Conservation (phyloP, 2,797 vertebrate genomes). For the Carcharodon carcharias region DNA sequence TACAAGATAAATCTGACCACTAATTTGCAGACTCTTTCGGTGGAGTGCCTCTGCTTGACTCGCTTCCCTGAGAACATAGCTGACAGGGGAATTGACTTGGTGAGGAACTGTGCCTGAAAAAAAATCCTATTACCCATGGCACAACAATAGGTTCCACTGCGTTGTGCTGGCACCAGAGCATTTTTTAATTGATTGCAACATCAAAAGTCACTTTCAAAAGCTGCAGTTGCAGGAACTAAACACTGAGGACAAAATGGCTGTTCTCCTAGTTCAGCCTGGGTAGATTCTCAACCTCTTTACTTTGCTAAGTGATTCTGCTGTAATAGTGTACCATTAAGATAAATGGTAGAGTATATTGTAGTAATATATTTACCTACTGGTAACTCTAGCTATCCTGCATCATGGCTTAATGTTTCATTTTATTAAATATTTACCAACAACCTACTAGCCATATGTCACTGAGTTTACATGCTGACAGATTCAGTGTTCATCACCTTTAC, state of each 20-base stretch:
- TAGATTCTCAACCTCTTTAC: neutral
- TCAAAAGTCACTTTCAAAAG: neutral
- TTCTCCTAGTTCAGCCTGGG: neutral
- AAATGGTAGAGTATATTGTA: slow-evolving; percentile 48
- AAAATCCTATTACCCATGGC: too few species aligned
- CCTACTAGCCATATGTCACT: slow-evolving; percentile 66
- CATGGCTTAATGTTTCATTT: slow-evolving; percentile 62
- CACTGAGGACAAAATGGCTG: neutral
- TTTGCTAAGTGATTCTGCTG: slow-evolving; percentile 38
- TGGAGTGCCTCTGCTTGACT: too few species aligned
- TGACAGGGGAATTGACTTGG: neutral
- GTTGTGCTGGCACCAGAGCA: too few species aligned
- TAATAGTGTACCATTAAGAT: slow-evolving; percentile 53
- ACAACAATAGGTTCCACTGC: neutral
- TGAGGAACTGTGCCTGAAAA: neutral
- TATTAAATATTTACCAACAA: slow-evolving; percentile 75
- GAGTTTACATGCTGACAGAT: slow-evolving; percentile 59
- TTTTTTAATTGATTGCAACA: neutral
- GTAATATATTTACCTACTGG: slow-evolving; percentile 51
- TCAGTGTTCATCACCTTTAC: slow-evolving; percentile 63
- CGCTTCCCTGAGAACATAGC: neutral
- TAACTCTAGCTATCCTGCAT: slow-evolving; percentile 53
- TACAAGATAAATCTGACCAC: neutral
- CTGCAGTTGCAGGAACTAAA: neutral
- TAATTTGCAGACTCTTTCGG: neutral